Evolutionary conservation across 2,888 invertebrate species (phyloP), one percentile per base, ranked within the genome.

Genomic region (Andrena bucephala): DNA sequence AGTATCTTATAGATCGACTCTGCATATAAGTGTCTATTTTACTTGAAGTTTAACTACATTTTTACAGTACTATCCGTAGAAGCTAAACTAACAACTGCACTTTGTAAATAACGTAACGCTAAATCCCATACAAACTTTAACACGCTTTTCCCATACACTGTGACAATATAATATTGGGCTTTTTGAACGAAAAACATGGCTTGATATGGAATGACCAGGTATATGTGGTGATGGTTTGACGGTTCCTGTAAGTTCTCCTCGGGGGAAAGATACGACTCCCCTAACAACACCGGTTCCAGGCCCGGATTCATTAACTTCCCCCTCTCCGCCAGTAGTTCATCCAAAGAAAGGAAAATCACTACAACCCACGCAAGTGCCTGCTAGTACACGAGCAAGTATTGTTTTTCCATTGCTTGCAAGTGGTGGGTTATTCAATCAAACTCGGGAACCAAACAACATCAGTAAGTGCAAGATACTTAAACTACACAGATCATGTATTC

Each of bases 301-400:
- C 80, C 92, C 92, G 89, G 93, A 94, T 80, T 93, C 92, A 85
- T 80, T 93, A 89, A 91, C 92, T 78, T 93, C 93, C 81, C 93
- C 93, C 85, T 93, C 93, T 88, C 92, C 93, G 85, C 93, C 93
- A 85, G 89, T 92, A 90, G 91, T 89, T 80, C 84, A 86, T 75
- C 75, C 90, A 84, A 93, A 92, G 88, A 91, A 90, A 87, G 91
- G 90, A 83, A 92, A 91, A 87, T 92, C 92, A 74, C 88, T 94
- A 76, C 93, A 93, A 89, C 92, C 93, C 73, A 93, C 93, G 86
- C 95, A 94, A 92, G 94, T 95, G 88, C 96, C 96, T 88, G 96
- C 96, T 89, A 96, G 96, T 93, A 96, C 96, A 87, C 95, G 97
- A 91, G 96, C 97, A 85, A 97, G 97, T 94, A 96, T 97, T 87